Conservation (phyloP, 2,113 vertebrate species). For the Myrmophylax atrothorax region DNA sequence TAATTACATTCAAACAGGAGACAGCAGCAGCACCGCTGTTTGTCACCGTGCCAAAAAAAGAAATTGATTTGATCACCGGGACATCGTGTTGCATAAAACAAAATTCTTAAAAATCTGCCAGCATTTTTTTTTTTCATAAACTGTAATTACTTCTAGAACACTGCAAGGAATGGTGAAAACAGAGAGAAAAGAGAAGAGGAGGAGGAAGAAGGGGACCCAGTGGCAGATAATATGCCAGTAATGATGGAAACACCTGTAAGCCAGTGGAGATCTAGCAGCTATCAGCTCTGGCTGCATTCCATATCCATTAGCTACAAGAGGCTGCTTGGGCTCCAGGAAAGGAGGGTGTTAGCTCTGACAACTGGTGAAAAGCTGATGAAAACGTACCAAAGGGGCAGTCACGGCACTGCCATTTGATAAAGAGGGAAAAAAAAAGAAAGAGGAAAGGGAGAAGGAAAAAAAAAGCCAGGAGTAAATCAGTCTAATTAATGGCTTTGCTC, state of each 20-base stretch:
- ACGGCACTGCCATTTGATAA: slow-evolving; percentile 64
- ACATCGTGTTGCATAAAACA: slow-evolving; percentile 66
- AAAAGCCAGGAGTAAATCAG: slow-evolving; percentile 73
- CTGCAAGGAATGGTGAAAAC: slow-evolving; percentile 21
- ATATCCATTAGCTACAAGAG: slow-evolving; percentile 73
- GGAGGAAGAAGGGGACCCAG: slow-evolving; percentile 28
- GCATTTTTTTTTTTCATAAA: background rate
- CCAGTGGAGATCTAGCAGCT: slow-evolving; percentile 64
- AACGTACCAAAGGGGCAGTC: slow-evolving; percentile 71
- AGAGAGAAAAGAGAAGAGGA: background rate
- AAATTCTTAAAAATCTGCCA: slow-evolving; percentile 50
- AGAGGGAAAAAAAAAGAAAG: background rate
- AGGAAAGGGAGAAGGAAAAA: background rate
- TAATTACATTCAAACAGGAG: slow-evolving; percentile 78
- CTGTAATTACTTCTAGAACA: slow-evolving; percentile 67
- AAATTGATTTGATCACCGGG: slow-evolving; percentile 71
- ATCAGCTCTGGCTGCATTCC: slow-evolving; percentile 73
- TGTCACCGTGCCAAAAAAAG: slow-evolving; percentile 70
- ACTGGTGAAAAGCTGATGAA: slow-evolving; percentile 74
- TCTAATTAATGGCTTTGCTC: slow-evolving; percentile 82
- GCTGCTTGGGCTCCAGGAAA: slow-evolving; percentile 61
- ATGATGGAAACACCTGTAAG: slow-evolving; percentile 76
- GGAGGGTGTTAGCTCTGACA: slow-evolving; percentile 69
- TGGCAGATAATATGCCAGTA: slow-evolving; percentile 46
- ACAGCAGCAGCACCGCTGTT: slow-evolving; percentile 66